phyloP scores from a whole-genome alignment of 2,888 invertebrate species.

The Amphipyra berbera region DNA sequence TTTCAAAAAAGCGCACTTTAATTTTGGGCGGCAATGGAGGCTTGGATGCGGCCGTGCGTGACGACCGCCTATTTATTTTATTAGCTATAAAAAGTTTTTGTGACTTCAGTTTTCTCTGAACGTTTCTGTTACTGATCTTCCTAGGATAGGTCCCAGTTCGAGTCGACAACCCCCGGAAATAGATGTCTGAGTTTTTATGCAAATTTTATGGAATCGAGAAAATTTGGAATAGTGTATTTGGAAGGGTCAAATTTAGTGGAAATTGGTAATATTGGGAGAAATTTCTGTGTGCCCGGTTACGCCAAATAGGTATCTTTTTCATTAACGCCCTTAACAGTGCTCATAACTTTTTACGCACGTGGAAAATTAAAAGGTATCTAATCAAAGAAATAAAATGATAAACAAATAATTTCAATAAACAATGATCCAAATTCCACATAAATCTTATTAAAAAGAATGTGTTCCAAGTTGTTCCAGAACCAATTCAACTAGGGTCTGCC shows the following conservation, averaged over 20 bases:
- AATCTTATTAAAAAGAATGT: conserved; percentile 55
- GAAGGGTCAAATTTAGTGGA: conserved; percentile 11
- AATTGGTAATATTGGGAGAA: conserved; percentile 5
- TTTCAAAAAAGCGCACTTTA: conserved; percentile 87
- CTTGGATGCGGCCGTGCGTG: conserved; percentile 81
- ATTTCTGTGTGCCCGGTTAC: neutral
- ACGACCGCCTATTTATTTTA: conserved; percentile 85
- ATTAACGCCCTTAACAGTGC: neutral
- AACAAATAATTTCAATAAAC: conserved; percentile 18
- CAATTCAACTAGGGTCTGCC: conserved; percentile 57
- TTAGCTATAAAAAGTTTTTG: conserved; percentile 83
- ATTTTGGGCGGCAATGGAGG: conserved; percentile 79
- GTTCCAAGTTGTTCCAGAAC: conserved; percentile 46
- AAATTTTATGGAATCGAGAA: conserved; percentile 34
- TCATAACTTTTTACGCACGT: neutral
- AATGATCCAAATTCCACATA: conserved; percentile 28
- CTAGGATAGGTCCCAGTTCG: conserved; percentile 42
- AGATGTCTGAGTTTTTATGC: conserved; percentile 39
- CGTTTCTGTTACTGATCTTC: conserved; percentile 47
- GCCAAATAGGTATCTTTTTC: conserved; percentile 4
- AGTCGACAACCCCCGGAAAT: conserved; percentile 20
- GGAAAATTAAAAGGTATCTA: no score
- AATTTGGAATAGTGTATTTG: conserved; percentile 23
- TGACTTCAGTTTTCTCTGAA: conserved; percentile 58
- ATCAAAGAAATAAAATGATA: neutral